Percentiles rank a stretch among this genome's conserved stretches.
Evolutionary conservation across 2,797 vertebrate genomes (phyloP).

Genomic region (Cuculus canorus): DNA sequence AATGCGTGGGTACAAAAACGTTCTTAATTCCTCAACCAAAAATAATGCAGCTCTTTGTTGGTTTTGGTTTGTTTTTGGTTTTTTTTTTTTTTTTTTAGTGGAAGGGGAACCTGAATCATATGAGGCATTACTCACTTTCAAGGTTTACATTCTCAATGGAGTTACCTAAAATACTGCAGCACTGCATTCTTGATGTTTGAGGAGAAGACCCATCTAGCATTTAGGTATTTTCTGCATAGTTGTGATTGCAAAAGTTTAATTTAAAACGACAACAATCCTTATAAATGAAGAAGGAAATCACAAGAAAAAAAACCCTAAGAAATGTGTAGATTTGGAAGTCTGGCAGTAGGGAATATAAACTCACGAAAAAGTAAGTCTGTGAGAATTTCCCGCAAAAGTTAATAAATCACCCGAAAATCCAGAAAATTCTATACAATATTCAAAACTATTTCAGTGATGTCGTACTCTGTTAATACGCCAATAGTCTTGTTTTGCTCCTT

Average conservation of each 20-base stretch:
- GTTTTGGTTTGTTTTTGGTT: too few species aligned
- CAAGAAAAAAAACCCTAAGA: not conserved
- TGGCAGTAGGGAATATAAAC: not conserved
- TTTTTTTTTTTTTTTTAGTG: not conserved
- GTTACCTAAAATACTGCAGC: not conserved
- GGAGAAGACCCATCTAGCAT: not conserved
- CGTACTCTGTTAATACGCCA: not conserved
- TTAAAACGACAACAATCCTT: not conserved
- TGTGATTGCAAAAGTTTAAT: not conserved
- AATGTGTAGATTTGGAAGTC: not conserved
- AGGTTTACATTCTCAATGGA: not conserved
- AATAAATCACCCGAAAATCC: not conserved
- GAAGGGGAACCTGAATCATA: not conserved
- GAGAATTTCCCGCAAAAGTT: not conserved
- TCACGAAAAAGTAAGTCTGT: not conserved
- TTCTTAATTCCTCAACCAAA: not conserved
- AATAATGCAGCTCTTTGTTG: not conserved
- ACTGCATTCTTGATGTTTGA: not conserved
- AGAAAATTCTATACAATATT: not conserved
- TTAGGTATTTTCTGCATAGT: not conserved
- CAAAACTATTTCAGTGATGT: not conserved
- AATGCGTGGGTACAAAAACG: not conserved
- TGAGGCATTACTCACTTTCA: not conserved
- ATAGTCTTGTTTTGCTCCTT: not conserved
- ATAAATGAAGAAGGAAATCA: not conserved